These are phyloP conservation scores for Petrocephalus zakoni DNA, from an alignment of 2,113 vertebrate species.

Conservation along the genomic window DNA sequence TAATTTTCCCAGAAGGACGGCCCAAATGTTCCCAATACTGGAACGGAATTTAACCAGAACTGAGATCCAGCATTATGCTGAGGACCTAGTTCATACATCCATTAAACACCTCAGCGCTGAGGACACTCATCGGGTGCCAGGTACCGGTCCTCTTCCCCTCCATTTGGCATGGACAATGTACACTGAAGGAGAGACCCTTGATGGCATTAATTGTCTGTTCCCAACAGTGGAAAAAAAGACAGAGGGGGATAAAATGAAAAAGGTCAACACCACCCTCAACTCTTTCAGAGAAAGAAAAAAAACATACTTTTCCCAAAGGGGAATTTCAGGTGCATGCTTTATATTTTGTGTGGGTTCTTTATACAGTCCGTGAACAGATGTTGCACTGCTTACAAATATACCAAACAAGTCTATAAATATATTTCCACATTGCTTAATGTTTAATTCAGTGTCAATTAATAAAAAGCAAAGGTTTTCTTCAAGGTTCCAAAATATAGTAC, in stretches of 20 bases:
- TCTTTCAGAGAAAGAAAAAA: background rate
- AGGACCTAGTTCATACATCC: conserved; percentile 5
- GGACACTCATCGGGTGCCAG: background rate
- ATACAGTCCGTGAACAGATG: too few relatives aligned
- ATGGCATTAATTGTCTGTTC: background rate
- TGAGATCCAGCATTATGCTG: background rate
- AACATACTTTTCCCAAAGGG: background rate
- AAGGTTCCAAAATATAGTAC: background rate
- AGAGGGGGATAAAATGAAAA: conserved; percentile 11
- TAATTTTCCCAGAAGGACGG: background rate
- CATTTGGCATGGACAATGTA: background rate
- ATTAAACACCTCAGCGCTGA: background rate
- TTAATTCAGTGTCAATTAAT: background rate
- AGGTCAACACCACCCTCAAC: conserved; percentile 2
- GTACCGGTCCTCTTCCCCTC: background rate
- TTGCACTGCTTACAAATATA: background rate
- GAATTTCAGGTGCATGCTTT: background rate
- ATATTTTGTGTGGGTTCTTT: background rate
- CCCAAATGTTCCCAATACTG: conserved; percentile 7
- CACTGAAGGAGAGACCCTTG: background rate
- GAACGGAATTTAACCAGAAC: conserved; percentile 16
- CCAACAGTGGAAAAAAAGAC: background rate
- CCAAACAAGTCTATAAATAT: background rate
- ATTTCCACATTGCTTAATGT: background rate
- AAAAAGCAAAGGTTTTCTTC: background rate